Percentiles rank a stretch among this genome's conserved stretches.
Evolutionary conservation across 2,113 vertebrate species (phyloP).

Genomic region (Oostethus manadensis): DNA sequence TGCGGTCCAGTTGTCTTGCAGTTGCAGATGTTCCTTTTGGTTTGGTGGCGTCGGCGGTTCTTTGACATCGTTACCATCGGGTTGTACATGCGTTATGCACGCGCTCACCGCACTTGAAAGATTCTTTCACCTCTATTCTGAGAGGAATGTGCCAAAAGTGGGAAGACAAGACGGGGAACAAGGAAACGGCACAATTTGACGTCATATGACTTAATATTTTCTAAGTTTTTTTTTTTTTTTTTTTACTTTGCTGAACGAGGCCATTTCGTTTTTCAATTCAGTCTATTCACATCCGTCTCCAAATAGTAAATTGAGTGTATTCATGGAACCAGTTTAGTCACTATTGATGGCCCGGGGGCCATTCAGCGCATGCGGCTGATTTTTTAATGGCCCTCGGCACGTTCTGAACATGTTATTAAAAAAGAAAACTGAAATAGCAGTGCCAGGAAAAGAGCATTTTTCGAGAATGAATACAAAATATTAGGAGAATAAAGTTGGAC

Average conservation of each 20-base stretch:
- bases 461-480: too few relatives aligned
- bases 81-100: slow-evolving; percentile 20
- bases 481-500: too few relatives aligned
- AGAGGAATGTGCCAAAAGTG: background rate
- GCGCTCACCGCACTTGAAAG: background rate
- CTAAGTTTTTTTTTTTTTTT: too few relatives aligned
- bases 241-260: slow-evolving; percentile 1
- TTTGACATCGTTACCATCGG: background rate
- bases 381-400: too few relatives aligned
- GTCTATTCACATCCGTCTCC: background rate
- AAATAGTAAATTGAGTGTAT: slow-evolving; percentile 1
- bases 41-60: slow-evolving; percentile 1
- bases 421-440: too few relatives aligned
- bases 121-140: background rate
- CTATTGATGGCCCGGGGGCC: too few relatives aligned
- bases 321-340: too few relatives aligned
- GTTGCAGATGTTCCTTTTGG: slow-evolving; percentile 15
- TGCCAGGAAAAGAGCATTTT: too few relatives aligned
- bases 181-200: background rate
- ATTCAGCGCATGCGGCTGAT: too few relatives aligned
- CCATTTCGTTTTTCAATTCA: slow-evolving; percentile 6
- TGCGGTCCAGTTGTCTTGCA: background rate
- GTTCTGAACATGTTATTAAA: too few relatives aligned
- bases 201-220: too few relatives aligned
- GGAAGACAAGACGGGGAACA: background rate